These are phyloP conservation scores for Riparia riparia DNA, from an alignment of 2,113 vertebrate genomes.

Conservation along the genomic window DNA sequence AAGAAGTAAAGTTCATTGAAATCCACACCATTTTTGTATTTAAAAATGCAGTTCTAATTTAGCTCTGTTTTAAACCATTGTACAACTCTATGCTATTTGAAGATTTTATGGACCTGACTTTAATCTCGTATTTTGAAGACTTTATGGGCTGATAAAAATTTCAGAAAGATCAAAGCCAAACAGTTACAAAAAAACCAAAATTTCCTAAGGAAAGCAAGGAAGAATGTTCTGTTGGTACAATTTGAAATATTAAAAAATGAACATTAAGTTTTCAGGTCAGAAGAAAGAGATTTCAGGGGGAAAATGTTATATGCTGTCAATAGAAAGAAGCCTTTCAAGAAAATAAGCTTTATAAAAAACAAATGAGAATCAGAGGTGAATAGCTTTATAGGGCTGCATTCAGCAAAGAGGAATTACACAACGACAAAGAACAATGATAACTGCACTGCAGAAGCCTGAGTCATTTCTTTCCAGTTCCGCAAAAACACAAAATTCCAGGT, in stretches of 20 bases:
- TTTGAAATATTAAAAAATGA: constrained; percentile 28
- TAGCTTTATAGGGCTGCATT: neutral
- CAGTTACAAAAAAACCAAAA: neutral
- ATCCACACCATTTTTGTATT: neutral
- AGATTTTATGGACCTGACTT: neutral
- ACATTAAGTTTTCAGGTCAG: constrained; percentile 3
- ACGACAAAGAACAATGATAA: neutral
- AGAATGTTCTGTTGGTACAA: neutral
- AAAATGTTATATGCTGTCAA: neutral
- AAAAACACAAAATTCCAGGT: neutral
- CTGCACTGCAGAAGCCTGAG: neutral
- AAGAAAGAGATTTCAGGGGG: constrained; percentile 25
- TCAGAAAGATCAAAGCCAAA: constrained; percentile 33
- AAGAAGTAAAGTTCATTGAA: neutral
- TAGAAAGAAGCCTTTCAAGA: neutral
- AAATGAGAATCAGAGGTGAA: neutral
- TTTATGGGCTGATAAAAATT: constrained; percentile 3
- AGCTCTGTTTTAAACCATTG: neutral
- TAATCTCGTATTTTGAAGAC: constrained; percentile 6
- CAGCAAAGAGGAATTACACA: neutral
- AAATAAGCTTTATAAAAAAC: constrained; percentile 28
- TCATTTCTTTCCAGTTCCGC: neutral
- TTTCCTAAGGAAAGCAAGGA: neutral
- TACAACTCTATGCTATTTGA: neutral
- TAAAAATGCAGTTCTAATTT: constrained; percentile 6